Base-by-base conservation (phyloP, 2,113 vertebrate genomes). In the Eira barbara region DNA sequence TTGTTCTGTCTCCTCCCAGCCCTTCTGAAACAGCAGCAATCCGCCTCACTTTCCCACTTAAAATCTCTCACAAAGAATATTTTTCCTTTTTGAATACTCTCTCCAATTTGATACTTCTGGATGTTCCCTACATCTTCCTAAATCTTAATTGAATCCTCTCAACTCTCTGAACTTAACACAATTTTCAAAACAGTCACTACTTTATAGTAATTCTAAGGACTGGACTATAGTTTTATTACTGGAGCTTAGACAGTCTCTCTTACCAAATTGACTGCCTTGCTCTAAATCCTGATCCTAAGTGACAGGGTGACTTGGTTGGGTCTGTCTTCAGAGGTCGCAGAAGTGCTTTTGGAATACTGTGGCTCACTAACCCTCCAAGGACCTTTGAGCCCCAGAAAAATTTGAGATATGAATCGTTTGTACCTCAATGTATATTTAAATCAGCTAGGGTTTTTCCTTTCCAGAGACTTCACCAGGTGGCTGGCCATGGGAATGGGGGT, bases 261-360 rank as follows among this genome's bases (percentile, higher is more conserved):
- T 39, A 87, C 80, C 36, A 84, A 84, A 55, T 39, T 27, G 13
- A 6, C 14, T 55, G 25, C 47, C 20, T 78, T 71, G n/a, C 13
- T 92, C 69, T 93, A 85, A 94, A 84, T 94, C 91, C 59, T 79
- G 84, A 61, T 73, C 25, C 47, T 91, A 55, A 81, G 59, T 92
- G 74, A 87, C 49, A 27, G 20, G 45, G 25, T 85, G 57, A 94
- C 20, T 95, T 67, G 2, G 36, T 42, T 83, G 34, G 29, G 23
- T 65, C 36, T 82, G 21, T 52, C 61, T 71, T 49, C 65, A 83
- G 59, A 92, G 39, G 45, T 14, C 55, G 3, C 29, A 89, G 79
- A 78, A 65, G 89, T 84, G 49, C 25, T 67, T 92, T 74, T 45
- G 31, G 25, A 34, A 83, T 79, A 52, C 4, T 69, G 17, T 34